Percentiles rank a stretch among this genome's conserved stretches.
Evolutionary conservation across 2,797 vertebrate species (phyloP).

Genomic region (Pipistrellus pipistrellus): DNA sequence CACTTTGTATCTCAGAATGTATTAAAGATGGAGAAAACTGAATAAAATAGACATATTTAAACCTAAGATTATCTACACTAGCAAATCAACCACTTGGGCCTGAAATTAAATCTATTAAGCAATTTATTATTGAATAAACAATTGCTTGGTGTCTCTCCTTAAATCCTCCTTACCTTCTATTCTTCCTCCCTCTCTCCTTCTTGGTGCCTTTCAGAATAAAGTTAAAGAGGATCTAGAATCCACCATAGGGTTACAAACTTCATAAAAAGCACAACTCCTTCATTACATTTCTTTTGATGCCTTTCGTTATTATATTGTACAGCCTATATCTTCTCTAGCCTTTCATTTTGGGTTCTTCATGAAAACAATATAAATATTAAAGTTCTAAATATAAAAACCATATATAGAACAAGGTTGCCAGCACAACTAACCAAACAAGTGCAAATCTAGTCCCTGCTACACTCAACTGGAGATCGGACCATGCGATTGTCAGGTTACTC

Average conservation of each 20-base stretch:
- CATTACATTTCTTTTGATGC: not conserved
- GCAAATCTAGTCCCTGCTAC: not conserved
- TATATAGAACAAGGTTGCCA: not conserved
- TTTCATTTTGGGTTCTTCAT: not conserved
- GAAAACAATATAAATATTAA: constrained; percentile 26
- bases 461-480: not conserved
- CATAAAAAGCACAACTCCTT: not conserved
- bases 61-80: not conserved
- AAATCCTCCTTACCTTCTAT: not conserved
- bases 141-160: constrained; percentile 46
- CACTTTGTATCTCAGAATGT: not conserved
- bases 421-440: not conserved
- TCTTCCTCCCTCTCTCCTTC: not conserved
- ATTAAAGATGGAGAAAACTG: not conserved
- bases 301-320: not conserved
- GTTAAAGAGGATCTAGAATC: not conserved
- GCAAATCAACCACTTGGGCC: not conserved
- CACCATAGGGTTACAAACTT: not conserved
- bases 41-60: not conserved
- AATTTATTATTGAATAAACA: constrained; percentile 4
- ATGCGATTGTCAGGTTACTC: not conserved
- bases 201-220: not conserved
- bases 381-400: not conserved
- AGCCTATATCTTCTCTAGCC: not conserved
- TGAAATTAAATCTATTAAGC: not conserved